A percentile compares a stretch with the other conserved stretches of the same genome.
phyloP scores from a whole-genome alignment of 1,140 invertebrate genomes.

The Asbolus verrucosus region DNA sequence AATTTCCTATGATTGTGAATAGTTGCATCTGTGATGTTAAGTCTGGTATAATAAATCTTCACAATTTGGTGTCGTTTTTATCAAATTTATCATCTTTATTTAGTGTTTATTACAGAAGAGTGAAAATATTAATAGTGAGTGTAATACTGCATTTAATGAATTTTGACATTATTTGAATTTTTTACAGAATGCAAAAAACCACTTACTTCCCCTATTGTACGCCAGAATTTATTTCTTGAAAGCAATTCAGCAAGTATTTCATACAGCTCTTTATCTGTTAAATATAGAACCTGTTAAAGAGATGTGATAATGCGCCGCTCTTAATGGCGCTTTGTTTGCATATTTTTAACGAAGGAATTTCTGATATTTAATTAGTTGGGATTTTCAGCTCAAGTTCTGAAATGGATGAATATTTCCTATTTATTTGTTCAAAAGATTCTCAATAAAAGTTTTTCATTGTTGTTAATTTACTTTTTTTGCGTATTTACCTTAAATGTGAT shows the following conservation, averaged over 20 bases:
- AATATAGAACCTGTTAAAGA: constrained; percentile 73
- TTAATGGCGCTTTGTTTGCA: too few species aligned
- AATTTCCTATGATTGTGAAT: constrained; percentile 71
- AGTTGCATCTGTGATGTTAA: constrained; percentile 66
- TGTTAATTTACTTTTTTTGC: too few species aligned
- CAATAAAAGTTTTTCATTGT: too few species aligned
- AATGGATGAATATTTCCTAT: too few species aligned
- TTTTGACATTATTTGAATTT: constrained; percentile 44
- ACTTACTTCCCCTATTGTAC: constrained; percentile 73
- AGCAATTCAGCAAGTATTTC: constrained; percentile 72
- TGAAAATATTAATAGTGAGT: constrained; percentile 75
- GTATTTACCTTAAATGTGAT: too few species aligned
- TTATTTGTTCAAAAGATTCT: too few species aligned
- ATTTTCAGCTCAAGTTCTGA: too few species aligned
- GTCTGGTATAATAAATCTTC: constrained; percentile 68
- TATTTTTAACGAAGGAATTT: too few species aligned
- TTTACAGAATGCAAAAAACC: constrained; percentile 72
- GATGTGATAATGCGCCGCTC: too few species aligned
- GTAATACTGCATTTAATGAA: constrained; percentile 39
- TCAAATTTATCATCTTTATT: constrained; percentile 72
- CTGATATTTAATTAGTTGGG: constrained; percentile 4
- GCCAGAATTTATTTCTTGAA: constrained; percentile 76
- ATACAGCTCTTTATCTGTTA: constrained; percentile 72
- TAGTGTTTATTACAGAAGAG: constrained; percentile 78
- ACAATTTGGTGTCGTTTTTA: constrained; percentile 74